Conservation (phyloP, 2,797 vertebrate species). For the Coreius guichenoti region DNA sequence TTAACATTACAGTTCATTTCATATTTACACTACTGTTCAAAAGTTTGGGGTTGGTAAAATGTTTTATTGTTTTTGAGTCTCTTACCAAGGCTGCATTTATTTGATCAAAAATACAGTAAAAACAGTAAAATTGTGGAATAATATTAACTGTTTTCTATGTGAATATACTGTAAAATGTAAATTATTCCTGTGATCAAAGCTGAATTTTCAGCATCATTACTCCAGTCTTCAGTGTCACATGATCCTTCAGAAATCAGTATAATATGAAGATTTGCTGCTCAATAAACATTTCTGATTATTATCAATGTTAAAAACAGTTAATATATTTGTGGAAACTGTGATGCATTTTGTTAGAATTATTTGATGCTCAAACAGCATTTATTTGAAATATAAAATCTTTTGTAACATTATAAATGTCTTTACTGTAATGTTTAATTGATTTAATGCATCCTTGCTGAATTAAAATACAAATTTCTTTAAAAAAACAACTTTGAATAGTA, state of each 20-base stretch:
- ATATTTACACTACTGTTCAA: too few relatives aligned
- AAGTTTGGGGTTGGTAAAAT: background rate
- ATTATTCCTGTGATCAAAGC: too few relatives aligned
- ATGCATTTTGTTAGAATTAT: background rate
- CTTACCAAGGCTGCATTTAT: constrained; percentile 2
- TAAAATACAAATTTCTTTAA: background rate
- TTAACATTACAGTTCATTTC: background rate
- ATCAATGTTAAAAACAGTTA: background rate
- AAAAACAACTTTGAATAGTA: constrained; percentile 16
- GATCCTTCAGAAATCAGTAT: background rate
- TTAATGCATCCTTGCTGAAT: background rate
- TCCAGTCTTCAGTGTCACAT: background rate
- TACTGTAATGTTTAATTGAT: too few relatives aligned
- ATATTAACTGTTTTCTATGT: background rate
- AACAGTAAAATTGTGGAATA: background rate
- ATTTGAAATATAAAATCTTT: background rate
- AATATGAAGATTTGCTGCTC: background rate
- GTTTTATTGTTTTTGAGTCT: background rate
- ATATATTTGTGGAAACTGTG: background rate
- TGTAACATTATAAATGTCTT: background rate
- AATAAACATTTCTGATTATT: background rate
- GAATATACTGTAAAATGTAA: background rate
- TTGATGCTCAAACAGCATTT: background rate
- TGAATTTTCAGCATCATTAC: too few relatives aligned
- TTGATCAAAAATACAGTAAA: background rate